A percentile compares a stretch with the other conserved stretches of the same genome.
phyloP scores from a whole-genome alignment of 2,113 vertebrate genomes.

The Pelvicachromis taeniatus region DNA sequence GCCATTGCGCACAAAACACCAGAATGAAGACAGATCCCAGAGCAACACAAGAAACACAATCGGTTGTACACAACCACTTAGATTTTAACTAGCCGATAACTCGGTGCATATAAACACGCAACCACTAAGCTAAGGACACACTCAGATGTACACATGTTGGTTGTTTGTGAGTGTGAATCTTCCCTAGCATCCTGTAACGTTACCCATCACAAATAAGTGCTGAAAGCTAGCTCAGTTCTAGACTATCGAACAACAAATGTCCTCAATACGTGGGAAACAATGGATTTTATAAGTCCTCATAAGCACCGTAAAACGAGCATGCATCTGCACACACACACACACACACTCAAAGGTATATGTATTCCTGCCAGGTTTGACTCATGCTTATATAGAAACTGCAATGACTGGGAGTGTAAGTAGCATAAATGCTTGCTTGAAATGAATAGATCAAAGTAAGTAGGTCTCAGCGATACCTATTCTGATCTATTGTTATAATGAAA shows the following conservation, averaged over 20 bases:
- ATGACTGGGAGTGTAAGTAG: slow-evolving; percentile 1
- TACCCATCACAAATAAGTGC: not conserved
- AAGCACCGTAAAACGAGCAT: not conserved
- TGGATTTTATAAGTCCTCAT: not conserved
- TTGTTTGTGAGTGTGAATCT: not conserved
- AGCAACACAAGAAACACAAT: not conserved
- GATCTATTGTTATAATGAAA: slow-evolving; percentile 19
- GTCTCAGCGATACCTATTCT: not conserved
- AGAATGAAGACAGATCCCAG: not conserved
- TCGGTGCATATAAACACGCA: not conserved
- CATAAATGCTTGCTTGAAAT: slow-evolving; percentile 26
- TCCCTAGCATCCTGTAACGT: not conserved
- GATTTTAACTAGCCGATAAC: not conserved
- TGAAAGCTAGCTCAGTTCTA: not conserved
- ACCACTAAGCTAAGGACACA: not conserved
- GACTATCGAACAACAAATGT: not conserved
- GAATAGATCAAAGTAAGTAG: slow-evolving; percentile 36
- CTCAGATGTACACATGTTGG: not conserved
- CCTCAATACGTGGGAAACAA: not conserved
- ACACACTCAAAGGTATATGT: not conserved
- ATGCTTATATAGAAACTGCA: not conserved
- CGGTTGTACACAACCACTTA: not conserved
- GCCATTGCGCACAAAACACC: not conserved
- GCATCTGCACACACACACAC: not conserved
- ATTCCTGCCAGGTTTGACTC: slow-evolving; percentile 1